phyloP scores from a whole-genome alignment of 2,888 invertebrate genomes.

The Deladenus siricidicola region DNA sequence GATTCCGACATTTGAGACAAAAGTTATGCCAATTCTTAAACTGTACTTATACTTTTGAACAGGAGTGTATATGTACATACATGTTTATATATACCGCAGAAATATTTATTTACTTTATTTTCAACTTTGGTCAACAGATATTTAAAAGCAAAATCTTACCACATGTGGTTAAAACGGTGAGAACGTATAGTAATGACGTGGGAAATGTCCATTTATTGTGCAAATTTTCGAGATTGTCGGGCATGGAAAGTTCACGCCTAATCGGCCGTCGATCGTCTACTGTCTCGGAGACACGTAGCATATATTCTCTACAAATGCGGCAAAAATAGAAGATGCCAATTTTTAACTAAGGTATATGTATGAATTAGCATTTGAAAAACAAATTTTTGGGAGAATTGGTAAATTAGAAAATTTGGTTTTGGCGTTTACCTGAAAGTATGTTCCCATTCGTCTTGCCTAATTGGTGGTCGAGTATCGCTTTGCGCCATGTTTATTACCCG shows the following conservation, averaged over 20 bases:
- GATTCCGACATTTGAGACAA: no score
- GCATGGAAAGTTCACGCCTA: conserved; percentile 39
- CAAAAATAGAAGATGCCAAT: not conserved
- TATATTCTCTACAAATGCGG: conserved; percentile 38
- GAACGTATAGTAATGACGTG: conserved; percentile 51
- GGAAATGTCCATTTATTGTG: conserved; percentile 54
- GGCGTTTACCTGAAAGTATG: conserved; percentile 41
- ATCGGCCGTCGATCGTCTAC: conserved; percentile 50
- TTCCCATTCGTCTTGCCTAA: conserved; percentile 45
- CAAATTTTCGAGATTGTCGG: conserved; percentile 46
- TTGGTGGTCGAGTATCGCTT: conserved; percentile 32
- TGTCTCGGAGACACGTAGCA: conserved; percentile 44
- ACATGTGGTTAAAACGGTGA: conserved; percentile 54
- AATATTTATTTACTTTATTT: not conserved
- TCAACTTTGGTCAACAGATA: not conserved
- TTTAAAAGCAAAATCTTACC: conserved; percentile 37
- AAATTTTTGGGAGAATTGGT: no score
- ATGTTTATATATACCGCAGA: not conserved
- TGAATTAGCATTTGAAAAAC: no score
- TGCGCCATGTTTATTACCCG: conserved; percentile 44
- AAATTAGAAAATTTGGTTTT: no score
- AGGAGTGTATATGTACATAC: no score
- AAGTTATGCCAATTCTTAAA: no score
- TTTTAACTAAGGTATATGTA: not conserved
- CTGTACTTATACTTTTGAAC: no score